Percentiles rank a stretch among this genome's conserved stretches.
Conservation (phyloP, 2,888 invertebrate species). For the Schizotus pectinicornis region DNA sequence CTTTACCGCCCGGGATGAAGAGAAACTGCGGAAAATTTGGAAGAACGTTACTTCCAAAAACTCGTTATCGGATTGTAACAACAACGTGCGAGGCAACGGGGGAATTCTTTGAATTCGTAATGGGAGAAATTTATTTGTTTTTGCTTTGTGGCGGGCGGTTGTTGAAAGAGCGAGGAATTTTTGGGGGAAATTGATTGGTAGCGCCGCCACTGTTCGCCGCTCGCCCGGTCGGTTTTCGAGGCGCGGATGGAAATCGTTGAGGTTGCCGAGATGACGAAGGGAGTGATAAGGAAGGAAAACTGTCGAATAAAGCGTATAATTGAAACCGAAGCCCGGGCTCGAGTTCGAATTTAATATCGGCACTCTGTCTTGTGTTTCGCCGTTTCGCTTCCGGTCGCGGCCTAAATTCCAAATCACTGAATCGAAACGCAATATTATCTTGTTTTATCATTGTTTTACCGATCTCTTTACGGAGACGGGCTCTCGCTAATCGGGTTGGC, state of each 20-base stretch:
- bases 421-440: neutral
- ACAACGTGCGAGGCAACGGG: too few species aligned
- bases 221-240: neutral
- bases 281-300: constrained; percentile 1
- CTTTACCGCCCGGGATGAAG: too few species aligned
- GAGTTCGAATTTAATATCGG: constrained; percentile 8
- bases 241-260: neutral
- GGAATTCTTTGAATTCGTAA: too few species aligned
- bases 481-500: too few species aligned
- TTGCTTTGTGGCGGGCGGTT: too few species aligned
- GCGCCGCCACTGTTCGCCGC: neutral
- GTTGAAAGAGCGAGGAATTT: neutral
- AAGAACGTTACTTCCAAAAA: too few species aligned
- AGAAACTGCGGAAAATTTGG: too few species aligned
- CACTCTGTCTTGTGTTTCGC: neutral
- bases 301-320: constrained; percentile 9
- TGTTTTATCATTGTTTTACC: neutral
- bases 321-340: constrained; percentile 4
- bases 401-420: neutral
- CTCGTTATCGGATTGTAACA: too few species aligned
- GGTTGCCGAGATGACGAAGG: neutral
- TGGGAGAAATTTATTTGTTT: too few species aligned
- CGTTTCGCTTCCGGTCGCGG: neutral
- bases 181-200: neutral
- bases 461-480: neutral